Evolutionary conservation across 2,113 vertebrate genomes (phyloP).

Genomic region (Castor canadensis): DNA sequence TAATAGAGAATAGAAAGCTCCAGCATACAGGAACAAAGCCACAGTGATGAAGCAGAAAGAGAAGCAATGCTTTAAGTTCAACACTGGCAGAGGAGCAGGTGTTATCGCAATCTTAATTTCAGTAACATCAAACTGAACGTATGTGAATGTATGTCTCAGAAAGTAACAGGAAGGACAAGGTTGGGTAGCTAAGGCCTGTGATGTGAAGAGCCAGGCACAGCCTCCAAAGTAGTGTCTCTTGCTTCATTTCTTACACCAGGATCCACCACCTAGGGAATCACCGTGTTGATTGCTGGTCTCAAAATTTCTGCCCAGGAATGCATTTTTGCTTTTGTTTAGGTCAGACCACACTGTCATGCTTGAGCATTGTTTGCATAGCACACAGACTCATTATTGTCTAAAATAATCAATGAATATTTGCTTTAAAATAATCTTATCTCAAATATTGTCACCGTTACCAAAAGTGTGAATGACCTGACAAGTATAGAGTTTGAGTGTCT

Average conservation of each 20-base stretch:
- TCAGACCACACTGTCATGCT: neutral
- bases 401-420: neutral
- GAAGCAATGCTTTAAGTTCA: rapidly evolving
- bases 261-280: rapidly evolving
- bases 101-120: neutral
- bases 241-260: neutral
- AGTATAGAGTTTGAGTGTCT: neutral
- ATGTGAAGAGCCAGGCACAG: neutral
- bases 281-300: neutral
- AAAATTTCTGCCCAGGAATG: neutral
- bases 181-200: rapidly evolving
- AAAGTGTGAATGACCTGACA: neutral
- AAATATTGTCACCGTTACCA: neutral
- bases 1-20: neutral
- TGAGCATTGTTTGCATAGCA: neutral
- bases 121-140: rapidly evolving
- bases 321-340: neutral
- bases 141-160: neutral
- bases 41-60: neutral
- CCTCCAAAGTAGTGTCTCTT: rapidly evolving
- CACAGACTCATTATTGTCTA: neutral
- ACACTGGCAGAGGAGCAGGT: too few species aligned
- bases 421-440: neutral
- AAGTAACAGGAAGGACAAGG: neutral
- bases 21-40: neutral